phyloP scores from a whole-genome alignment of 2,888 invertebrate species.

The Iselma pallidipennis region DNA sequence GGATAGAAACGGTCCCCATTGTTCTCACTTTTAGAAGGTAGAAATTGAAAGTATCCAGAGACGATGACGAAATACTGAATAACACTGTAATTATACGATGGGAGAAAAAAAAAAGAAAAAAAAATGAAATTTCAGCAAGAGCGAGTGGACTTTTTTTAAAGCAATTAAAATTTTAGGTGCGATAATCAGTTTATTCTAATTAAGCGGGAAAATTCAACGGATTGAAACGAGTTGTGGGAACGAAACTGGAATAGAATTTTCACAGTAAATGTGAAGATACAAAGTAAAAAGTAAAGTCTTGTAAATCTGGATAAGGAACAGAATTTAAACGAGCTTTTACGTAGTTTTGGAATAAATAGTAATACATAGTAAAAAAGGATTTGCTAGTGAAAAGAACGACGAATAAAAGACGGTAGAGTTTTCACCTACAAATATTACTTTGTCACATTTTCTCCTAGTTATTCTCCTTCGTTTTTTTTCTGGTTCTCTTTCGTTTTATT shows the following conservation, averaged over 20 bases:
- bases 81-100: conserved; percentile 35
- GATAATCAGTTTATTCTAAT: conserved; percentile 1
- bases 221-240: conserved; percentile 9
- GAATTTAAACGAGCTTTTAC: conserved; percentile 1
- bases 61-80: conserved; percentile 28
- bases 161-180: conserved; percentile 11
- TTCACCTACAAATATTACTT: no score
- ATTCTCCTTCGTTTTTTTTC: no score
- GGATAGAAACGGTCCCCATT: conserved; percentile 50
- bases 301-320: not conserved
- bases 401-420: not conserved
- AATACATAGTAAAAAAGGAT: conserved; percentile 4
- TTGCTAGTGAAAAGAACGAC: not conserved
- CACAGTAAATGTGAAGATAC: not conserved
- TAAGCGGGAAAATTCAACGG: not conserved
- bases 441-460: no score
- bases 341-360: not conserved
- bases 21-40: conserved; percentile 31
- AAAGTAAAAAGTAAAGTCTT: not conserved
- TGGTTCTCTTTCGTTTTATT: conserved; percentile 12
- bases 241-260: not conserved
- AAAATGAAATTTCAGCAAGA: not conserved
- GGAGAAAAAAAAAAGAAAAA: not conserved
- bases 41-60: conserved; percentile 14
- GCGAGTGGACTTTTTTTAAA: not conserved